phyloP scores from a whole-genome alignment of 2,888 invertebrate species.

The Pollenia angustigena region DNA sequence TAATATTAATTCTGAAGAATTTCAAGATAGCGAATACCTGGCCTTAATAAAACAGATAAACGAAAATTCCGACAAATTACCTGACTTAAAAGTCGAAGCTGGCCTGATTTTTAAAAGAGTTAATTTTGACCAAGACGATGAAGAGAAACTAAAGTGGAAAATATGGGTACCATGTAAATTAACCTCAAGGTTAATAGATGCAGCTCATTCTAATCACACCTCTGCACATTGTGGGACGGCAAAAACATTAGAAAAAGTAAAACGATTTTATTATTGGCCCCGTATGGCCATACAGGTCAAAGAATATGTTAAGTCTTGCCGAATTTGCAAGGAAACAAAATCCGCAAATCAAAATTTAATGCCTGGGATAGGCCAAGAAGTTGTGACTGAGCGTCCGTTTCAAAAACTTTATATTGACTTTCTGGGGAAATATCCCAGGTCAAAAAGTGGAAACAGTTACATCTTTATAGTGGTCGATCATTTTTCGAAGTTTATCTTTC shows the following conservation, averaged over 20 bases:
- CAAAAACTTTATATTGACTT: too few relatives aligned
- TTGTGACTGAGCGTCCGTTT: neutral
- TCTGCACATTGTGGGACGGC: too few relatives aligned
- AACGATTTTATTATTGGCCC: too few relatives aligned
- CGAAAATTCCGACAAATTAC: neutral
- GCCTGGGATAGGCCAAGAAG: neutral
- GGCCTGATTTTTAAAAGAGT: neutral
- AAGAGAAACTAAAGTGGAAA: neutral
- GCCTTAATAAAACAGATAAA: conserved; percentile 4
- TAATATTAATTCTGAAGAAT: conserved; percentile 29
- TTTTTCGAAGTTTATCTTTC: too few relatives aligned
- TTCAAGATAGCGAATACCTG: conserved; percentile 32
- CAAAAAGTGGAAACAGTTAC: too few relatives aligned
- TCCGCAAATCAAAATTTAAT: neutral
- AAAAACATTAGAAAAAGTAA: too few relatives aligned
- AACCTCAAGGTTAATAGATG: neutral
- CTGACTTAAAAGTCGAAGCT: conserved; percentile 10
- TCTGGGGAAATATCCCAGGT: too few relatives aligned
- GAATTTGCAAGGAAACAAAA: conserved; percentile 1
- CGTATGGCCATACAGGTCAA: neutral
- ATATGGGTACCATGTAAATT: conserved; percentile 1
- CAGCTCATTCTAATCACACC: neutral
- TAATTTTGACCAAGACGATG: neutral
- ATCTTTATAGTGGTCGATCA: too few relatives aligned
- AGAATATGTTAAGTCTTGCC: conserved; percentile 1